A percentile compares a stretch with the other conserved stretches of the same genome.
phyloP scores from a whole-genome alignment of 2,888 invertebrate species.

The Drosophila rubida region DNA sequence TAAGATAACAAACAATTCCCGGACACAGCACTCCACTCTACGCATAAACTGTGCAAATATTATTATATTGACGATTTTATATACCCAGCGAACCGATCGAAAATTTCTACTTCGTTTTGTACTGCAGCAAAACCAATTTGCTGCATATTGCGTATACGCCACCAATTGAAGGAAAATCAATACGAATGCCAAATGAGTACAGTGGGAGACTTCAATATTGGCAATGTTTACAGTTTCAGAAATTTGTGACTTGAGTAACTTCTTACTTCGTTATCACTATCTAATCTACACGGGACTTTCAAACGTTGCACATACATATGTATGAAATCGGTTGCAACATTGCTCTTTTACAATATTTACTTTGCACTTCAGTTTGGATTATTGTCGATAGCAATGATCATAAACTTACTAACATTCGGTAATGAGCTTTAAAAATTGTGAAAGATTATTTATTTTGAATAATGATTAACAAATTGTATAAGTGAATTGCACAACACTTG shows the following conservation, averaged over 20 bases:
- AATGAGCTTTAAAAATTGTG: no score
- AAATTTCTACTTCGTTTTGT: neutral
- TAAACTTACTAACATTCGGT: no score
- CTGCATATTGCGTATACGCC: neutral
- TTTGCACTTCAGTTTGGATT: neutral
- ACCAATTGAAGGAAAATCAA: neutral
- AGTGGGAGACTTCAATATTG: neutral
- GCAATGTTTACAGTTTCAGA: neutral
- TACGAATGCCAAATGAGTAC: neutral
- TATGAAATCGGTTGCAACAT: neutral
- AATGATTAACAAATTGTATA: no score
- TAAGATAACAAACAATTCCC: constrained; percentile 48
- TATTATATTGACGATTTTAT: constrained; percentile 30
- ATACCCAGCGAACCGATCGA: neutral
- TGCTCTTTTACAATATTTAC: neutral
- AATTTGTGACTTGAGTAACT: neutral
- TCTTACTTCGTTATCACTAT: neutral
- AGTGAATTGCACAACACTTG: no score
- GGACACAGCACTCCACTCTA: constrained; percentile 2
- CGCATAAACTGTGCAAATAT: constrained; percentile 30
- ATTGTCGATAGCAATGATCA: no score
- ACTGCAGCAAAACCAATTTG: neutral
- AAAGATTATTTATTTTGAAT: no score
- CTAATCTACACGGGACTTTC: constrained; percentile 3
- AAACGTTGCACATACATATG: neutral